Evolutionary conservation across 2,888 invertebrate genomes (phyloP).

Genomic region (Drepana falcataria): DNA sequence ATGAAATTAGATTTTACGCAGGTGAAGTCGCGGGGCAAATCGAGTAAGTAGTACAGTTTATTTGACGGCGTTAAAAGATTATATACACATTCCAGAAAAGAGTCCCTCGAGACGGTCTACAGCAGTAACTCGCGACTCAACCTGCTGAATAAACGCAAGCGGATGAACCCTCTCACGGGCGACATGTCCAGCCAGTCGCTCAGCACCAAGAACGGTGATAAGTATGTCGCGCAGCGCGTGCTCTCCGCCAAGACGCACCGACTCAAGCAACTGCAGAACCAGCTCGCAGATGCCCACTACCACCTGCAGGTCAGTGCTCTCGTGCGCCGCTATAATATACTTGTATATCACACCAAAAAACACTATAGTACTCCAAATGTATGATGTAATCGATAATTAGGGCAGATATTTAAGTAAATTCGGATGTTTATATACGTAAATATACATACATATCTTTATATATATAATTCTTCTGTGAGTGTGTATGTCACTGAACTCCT

Average conservation of each 20-base stretch:
- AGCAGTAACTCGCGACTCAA: conserved; percentile 67
- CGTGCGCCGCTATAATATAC: neutral
- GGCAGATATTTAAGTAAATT: too few species aligned
- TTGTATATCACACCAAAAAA: too few species aligned
- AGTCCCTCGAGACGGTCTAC: conserved; percentile 67
- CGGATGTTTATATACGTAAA: too few species aligned
- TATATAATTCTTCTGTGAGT: too few species aligned
- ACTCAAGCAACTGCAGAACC: conserved; percentile 87
- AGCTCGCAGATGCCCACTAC: conserved; percentile 87
- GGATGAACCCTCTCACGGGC: conserved; percentile 43
- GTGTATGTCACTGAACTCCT: too few species aligned
- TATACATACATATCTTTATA: too few species aligned
- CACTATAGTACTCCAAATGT: too few species aligned
- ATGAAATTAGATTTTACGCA: too few species aligned
- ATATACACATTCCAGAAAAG: conserved; percentile 63
- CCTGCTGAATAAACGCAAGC: conserved; percentile 58
- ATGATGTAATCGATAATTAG: too few species aligned
- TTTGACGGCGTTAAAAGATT: too few species aligned
- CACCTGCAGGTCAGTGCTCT: conserved; percentile 81
- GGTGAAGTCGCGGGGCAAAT: too few species aligned
- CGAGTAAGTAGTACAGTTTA: too few species aligned
- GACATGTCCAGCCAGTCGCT: conserved; percentile 48
- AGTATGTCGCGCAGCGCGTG: conserved; percentile 80
- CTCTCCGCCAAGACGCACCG: conserved; percentile 87
- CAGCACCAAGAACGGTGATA: conserved; percentile 44